phyloP scores from a whole-genome alignment of 2,888 invertebrate species.

The Polylopha cassiicola region DNA sequence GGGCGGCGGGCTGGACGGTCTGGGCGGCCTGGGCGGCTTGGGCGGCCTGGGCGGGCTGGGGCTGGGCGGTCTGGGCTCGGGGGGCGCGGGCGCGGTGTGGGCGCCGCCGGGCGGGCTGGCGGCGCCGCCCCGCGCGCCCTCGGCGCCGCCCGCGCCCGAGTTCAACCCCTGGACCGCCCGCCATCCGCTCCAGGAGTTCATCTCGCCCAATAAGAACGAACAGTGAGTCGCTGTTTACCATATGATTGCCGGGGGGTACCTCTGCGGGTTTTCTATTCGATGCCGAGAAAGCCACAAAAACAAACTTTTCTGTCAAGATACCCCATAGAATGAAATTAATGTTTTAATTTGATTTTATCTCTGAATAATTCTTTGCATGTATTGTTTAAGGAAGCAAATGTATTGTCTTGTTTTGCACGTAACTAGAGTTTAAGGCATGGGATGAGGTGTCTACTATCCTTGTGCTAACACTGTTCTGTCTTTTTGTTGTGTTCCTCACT shows the following conservation, averaged over 20 bases:
- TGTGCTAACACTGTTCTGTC: slow-evolving; percentile 8
- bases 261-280: too few species aligned
- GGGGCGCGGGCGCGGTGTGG: slow-evolving; percentile 40
- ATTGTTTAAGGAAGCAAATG: slow-evolving; percentile 41
- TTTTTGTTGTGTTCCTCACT: too few species aligned
- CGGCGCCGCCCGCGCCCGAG: slow-evolving; percentile 35
- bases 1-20: slow-evolving; percentile 26
- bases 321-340: too few species aligned
- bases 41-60: too few species aligned
- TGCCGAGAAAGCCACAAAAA: too few species aligned
- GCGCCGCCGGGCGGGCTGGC: slow-evolving; percentile 34
- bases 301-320: too few species aligned
- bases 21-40: slow-evolving; percentile 31
- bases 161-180: slow-evolving; percentile 68
- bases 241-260: too few species aligned
- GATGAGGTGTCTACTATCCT: too few species aligned
- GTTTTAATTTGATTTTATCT: slow-evolving; percentile 43
- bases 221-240: slow-evolving; percentile 39
- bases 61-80: slow-evolving; percentile 31
- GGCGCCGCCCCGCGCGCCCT: slow-evolving; percentile 27
- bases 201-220: slow-evolving; percentile 40
- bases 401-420: slow-evolving; percentile 37
- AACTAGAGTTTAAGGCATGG: slow-evolving; percentile 30
- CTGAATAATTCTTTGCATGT: slow-evolving; percentile 65
- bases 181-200: slow-evolving; percentile 60